These are phyloP conservation scores for Drosophila subobscura DNA, from an alignment of 1,140 invertebrate species.

Conservation along the genomic window DNA sequence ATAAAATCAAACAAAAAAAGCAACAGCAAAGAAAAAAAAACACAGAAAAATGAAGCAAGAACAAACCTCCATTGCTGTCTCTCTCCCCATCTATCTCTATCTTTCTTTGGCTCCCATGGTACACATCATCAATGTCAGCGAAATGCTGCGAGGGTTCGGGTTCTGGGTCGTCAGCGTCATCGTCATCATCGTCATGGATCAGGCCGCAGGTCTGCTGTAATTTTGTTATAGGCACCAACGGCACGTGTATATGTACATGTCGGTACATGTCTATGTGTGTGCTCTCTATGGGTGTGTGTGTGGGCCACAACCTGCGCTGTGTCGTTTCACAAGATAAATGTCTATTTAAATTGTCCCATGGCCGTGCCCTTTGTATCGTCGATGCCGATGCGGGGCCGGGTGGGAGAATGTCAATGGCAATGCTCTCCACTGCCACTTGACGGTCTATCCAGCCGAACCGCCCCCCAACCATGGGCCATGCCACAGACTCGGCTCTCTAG, in stretches of 20 bases:
- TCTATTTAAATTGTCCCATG: constrained; percentile 80
- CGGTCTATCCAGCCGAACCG: constrained; percentile 21
- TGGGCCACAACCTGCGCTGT: constrained; percentile 62
- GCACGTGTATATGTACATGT: constrained; percentile 43
- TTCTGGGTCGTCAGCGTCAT: constrained; percentile 38
- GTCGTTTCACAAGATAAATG: constrained; percentile 75
- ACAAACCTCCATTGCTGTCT: constrained; percentile 28
- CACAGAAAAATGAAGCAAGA: constrained; percentile 15
- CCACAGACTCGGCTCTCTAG: constrained; percentile 44
- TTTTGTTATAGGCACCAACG: constrained; percentile 65
- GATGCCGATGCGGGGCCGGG: constrained; percentile 4
- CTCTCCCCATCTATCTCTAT: too few relatives aligned
- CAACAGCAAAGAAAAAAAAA: background rate
- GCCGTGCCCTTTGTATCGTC: constrained; percentile 59
- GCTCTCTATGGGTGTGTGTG: constrained; percentile 12
- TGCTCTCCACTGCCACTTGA: constrained; percentile 50
- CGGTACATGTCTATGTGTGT: constrained; percentile 30
- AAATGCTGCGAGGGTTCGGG: constrained; percentile 18
- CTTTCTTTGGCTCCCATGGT: constrained; percentile 20
- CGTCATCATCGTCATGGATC: constrained; percentile 77
- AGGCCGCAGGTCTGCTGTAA: constrained; percentile 67
- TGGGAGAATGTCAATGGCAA: constrained; percentile 28
- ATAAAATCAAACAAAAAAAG: constrained; percentile 73
- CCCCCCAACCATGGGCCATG: background rate
- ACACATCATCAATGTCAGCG: constrained; percentile 62